These are phyloP conservation scores for Erinaceus europaeus DNA, from an alignment of 2,113 vertebrate genomes.

Conservation along the genomic window DNA sequence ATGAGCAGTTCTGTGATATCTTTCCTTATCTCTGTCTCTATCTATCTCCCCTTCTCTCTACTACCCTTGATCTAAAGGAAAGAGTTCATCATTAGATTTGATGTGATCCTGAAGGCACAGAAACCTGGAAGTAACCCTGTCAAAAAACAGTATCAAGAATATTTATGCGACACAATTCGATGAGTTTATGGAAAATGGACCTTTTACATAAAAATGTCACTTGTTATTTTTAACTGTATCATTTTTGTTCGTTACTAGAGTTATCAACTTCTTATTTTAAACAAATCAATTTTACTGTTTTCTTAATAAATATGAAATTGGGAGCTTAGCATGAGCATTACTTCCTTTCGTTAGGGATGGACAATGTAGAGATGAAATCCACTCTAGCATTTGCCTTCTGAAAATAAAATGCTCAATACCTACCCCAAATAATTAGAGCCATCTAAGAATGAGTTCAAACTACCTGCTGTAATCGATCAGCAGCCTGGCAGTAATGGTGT, in stretches of 20 bases:
- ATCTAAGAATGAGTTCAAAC: conserved; percentile 45
- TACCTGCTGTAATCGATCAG: conserved; percentile 35
- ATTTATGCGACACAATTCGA: background rate
- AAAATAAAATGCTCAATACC: conserved; percentile 35
- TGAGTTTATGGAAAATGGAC: background rate
- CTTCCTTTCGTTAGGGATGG: background rate
- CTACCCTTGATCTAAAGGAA: no score
- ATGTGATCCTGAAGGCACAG: no score
- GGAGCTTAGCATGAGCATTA: background rate
- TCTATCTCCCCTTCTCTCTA: no score
- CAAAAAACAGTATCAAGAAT: no score
- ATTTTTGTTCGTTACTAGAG: background rate
- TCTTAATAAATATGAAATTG: background rate
- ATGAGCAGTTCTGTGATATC: no score
- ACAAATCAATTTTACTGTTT: background rate
- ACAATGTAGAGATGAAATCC: background rate
- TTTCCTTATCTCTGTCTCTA: no score
- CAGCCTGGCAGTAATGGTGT: conserved; percentile 16
- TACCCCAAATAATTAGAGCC: conserved; percentile 44
- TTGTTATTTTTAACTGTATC: background rate
- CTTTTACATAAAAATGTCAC: background rate
- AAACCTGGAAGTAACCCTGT: no score
- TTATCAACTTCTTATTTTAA: background rate
- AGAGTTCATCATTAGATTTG: no score
- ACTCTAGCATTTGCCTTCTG: background rate